Base-by-base conservation (phyloP, 2,888 invertebrate genomes). In the Chironomus riparius region DNA sequence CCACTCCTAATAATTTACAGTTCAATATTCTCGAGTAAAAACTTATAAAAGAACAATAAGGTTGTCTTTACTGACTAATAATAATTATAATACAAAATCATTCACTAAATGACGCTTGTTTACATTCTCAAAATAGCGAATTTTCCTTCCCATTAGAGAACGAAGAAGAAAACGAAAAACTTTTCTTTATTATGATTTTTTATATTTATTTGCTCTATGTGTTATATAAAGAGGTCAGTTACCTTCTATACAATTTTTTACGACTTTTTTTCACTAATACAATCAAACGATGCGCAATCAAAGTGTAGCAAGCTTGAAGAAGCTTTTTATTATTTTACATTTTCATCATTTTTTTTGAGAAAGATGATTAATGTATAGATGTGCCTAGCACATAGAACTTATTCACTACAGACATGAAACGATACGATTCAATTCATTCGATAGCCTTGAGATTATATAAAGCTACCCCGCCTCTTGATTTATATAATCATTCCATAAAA, bases 141-240 rank as follows among this genome's bases (percentile, higher is more conserved):
- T 71, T 70, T 12, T 70, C 15, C 18, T 12, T 28, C 28, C 28
- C 28, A 28, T 28, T 28, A 28, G 28, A 28, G 28, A 24, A 65
- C 12, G 12, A 10, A 13, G 22, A n/a, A 38, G 2, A 38, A 65
- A 65, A 65, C 22, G 21, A 62, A 62, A 21, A 62, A 62, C 13
- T 38, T 38, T 38, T 65, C 24, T 50, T 10, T 28, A 50, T 38
- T 38, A 38, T 38, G 38, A 38, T 50, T 47, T 13, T 28, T 73
- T 38, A 38, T 38, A 38, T 38, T 62, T 62, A 15, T 71, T 56
- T 50, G 50, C 48, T 71, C 21, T 69, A 47, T 47, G 48, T 18
- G 73, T 73, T 73, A 73, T 73, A 73, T 73, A 73, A 73, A 73
- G 73, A 73, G 73, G 73, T 73, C 73, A 73, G 56, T 65, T 73